A percentile compares a stretch with the other conserved stretches of the same genome.
Evolutionary conservation across 2,888 invertebrate genomes (phyloP).

Genomic region (Pristionchus japonicus): DNA sequence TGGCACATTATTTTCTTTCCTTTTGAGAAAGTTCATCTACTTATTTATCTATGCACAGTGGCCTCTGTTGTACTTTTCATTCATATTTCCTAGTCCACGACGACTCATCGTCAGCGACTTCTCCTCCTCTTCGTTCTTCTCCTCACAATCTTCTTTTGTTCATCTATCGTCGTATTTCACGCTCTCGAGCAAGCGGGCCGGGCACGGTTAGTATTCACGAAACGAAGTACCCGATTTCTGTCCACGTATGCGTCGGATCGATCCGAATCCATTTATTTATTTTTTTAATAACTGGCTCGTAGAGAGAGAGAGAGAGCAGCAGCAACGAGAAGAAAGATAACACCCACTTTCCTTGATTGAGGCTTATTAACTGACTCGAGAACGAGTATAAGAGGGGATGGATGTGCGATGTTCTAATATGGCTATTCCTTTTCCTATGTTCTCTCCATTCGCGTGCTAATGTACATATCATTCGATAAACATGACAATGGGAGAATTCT

Average conservation of each 20-base stretch:
- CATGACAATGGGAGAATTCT: too few relatives aligned
- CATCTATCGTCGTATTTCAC: neutral
- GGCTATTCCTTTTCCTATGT: neutral
- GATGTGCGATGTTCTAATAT: neutral
- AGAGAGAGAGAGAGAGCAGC: neutral
- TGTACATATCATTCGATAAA: too few relatives aligned
- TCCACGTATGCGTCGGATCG: too few relatives aligned
- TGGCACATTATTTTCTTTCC: neutral
- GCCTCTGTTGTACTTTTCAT: neutral
- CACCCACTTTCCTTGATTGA: neutral
- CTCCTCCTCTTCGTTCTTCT: neutral
- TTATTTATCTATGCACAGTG: neutral
- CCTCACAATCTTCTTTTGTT: neutral
- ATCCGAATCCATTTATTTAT: neutral
- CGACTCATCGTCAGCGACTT: constrained; percentile 19
- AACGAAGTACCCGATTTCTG: too few relatives aligned
- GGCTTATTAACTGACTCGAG: neutral
- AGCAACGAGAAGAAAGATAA: neutral
- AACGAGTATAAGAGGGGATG: neutral
- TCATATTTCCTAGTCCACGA: neutral
- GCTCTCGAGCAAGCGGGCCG: neutral
- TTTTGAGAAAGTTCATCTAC: neutral
- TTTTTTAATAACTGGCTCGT: neutral
- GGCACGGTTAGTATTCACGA: constrained; percentile 15
- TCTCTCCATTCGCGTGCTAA: too few relatives aligned